phyloP scores from a whole-genome alignment of 2,797 vertebrate genomes.

The Gallirallus australis region DNA sequence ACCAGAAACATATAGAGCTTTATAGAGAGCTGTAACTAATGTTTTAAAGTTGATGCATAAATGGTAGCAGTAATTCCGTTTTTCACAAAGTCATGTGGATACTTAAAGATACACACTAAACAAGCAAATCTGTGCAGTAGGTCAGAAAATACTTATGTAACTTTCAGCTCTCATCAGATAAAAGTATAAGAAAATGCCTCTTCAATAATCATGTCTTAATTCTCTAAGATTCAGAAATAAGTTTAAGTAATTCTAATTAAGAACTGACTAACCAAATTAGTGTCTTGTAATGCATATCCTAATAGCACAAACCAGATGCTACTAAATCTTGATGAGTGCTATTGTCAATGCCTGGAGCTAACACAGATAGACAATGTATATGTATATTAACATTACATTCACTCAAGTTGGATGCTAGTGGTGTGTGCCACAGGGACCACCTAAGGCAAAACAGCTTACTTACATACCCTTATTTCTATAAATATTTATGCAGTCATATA shows the following conservation, averaged over 20 bases:
- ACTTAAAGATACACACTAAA: neutral
- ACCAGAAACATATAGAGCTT: neutral
- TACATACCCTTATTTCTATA: neutral
- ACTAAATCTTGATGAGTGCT: constrained; percentile 8
- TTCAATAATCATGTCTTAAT: neutral
- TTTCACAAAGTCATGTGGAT: neutral
- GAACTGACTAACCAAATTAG: constrained; percentile 29
- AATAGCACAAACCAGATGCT: constrained; percentile 37
- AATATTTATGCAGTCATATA: constrained; percentile 17
- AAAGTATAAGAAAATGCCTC: neutral
- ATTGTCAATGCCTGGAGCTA: constrained; percentile 16
- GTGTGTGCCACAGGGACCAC: neutral
- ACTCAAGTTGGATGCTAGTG: neutral
- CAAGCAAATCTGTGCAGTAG: neutral
- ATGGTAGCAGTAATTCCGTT: neutral
- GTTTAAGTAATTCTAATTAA: constrained; percentile 14
- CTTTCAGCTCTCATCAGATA: neutral
- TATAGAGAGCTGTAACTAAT: neutral
- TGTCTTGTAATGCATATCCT: neutral
- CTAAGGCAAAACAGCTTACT: constrained; percentile 16
- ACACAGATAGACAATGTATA: neutral
- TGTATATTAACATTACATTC: constrained; percentile 5
- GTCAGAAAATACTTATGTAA: neutral
- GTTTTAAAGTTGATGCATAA: neutral
- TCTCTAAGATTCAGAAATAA: neutral